Evolutionary conservation across 2,797 vertebrate genomes (phyloP).

Genomic region (Sylvia borin): DNA sequence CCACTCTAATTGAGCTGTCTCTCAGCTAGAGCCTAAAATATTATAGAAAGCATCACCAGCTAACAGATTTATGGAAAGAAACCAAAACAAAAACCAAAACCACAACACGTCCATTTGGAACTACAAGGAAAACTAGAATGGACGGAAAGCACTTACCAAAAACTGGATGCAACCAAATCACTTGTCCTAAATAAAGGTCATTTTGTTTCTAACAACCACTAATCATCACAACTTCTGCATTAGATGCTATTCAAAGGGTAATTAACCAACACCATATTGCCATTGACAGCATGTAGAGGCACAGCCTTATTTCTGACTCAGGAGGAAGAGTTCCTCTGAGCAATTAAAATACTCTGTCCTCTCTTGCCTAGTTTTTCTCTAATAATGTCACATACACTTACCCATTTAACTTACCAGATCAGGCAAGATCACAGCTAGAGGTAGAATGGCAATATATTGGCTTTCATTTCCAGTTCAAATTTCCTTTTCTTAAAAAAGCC

Average conservation of each 20-base stretch:
- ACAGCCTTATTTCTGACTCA: constrained; percentile 21
- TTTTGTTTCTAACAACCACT: neutral
- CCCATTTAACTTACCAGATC: neutral
- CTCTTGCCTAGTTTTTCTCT: constrained; percentile 31
- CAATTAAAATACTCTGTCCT: constrained; percentile 44
- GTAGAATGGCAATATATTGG: neutral
- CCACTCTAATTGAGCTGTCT: neutral
- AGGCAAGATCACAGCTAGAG: neutral
- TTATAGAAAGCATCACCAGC: neutral
- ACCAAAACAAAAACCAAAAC: neutral
- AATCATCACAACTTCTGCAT: neutral
- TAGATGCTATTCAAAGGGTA: neutral
- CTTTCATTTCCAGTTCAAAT: constrained; percentile 22
- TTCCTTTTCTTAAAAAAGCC: neutral
- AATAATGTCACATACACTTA: constrained; percentile 7
- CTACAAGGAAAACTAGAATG: neutral
- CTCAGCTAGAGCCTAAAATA: neutral
- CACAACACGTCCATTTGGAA: neutral
- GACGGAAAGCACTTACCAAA: neutral
- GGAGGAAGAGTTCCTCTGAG: constrained; percentile 26
- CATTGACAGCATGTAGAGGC: neutral
- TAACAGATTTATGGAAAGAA: neutral
- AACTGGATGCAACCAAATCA: neutral
- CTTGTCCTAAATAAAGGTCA: constrained; percentile 12
- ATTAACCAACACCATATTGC: constrained; percentile 28